Conservation (phyloP, 37 sponge, comb jelly and placozoan genomes). For the Axinella damicornis region DNA sequence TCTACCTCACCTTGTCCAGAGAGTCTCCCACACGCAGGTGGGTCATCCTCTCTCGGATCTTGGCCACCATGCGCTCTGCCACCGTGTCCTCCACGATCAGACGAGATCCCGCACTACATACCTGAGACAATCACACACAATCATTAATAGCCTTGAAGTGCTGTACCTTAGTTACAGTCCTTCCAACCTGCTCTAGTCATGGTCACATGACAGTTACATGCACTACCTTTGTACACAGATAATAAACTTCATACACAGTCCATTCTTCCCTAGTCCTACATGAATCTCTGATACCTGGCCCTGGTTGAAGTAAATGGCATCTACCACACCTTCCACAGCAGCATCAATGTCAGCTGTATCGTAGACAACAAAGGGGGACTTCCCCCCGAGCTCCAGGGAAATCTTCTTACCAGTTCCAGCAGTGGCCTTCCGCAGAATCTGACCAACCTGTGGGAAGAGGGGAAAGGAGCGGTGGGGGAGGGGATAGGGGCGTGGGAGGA, state of each 20-base stretch:
- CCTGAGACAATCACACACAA: conserved; percentile 41
- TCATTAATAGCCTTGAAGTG: too few relatives aligned
- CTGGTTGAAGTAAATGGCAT: conserved; percentile 97
- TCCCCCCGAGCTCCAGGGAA: conserved; percentile 94
- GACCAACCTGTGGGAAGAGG: conserved; percentile 72
- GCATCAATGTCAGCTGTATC: conserved; percentile 92
- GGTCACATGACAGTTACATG: too few relatives aligned
- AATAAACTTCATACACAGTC: too few relatives aligned
- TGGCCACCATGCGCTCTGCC: conserved; percentile 78
- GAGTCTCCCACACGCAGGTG: conserved; percentile 86
- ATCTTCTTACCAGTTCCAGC: conserved; percentile 94
- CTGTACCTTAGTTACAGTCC: too few relatives aligned
- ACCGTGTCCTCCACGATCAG: conserved; percentile 90
- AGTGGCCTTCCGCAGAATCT: conserved; percentile 81
- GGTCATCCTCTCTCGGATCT: conserved; percentile 91
- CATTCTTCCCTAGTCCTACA: neutral
- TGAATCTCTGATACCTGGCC: conserved; percentile 90
- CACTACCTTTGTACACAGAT: too few relatives aligned
- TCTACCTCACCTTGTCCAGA: conserved; percentile 68
- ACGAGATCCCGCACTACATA: conserved; percentile 96
- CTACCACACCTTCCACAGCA: conserved; percentile 95
- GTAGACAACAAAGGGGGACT: conserved; percentile 92
- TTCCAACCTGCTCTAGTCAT: too few relatives aligned
- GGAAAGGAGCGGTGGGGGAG: neutral
- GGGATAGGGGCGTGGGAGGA: conserved; percentile 4